phyloP scores from a whole-genome alignment of 35 echinoderm and acorn worm genomes.

The Ophiothrix spiculata region DNA sequence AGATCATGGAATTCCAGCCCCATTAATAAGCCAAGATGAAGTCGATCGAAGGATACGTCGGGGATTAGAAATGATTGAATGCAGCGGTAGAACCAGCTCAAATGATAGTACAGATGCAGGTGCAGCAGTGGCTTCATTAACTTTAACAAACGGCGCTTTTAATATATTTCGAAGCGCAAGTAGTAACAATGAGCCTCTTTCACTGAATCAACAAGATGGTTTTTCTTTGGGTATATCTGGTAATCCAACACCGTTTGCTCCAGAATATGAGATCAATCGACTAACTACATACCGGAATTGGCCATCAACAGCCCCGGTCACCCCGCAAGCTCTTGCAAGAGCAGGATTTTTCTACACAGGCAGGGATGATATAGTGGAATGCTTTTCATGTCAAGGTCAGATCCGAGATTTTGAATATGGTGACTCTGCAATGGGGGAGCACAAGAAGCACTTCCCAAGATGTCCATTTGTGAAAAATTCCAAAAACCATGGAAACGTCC shows the following conservation, averaged over 20 bases:
- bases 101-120: background rate
- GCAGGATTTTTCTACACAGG: constrained; percentile 89
- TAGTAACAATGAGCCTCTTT: background rate
- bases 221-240: background rate
- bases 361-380: constrained; percentile 67
- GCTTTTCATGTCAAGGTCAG: constrained; percentile 77
- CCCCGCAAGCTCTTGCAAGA: constrained; percentile 53
- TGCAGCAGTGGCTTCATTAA: background rate
- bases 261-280: constrained; percentile 33
- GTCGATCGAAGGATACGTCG: background rate
- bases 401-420: constrained; percentile 84
- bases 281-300: constrained; percentile 50
- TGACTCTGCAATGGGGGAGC: constrained; percentile 92
- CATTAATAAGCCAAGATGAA: background rate
- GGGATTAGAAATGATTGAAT: background rate
- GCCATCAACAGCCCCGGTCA: constrained; percentile 59
- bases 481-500: constrained; percentile 47
- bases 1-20: too few species aligned
- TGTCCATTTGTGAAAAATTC: constrained; percentile 73
- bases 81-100: background rate
- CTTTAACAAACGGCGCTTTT: background rate
- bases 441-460: constrained; percentile 68
- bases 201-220: background rate
- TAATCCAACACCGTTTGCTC: background rate
- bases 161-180: too few species aligned